phyloP scores from a whole-genome alignment of 2,113 vertebrate genomes.

The Petrocephalus microphthalmus region DNA sequence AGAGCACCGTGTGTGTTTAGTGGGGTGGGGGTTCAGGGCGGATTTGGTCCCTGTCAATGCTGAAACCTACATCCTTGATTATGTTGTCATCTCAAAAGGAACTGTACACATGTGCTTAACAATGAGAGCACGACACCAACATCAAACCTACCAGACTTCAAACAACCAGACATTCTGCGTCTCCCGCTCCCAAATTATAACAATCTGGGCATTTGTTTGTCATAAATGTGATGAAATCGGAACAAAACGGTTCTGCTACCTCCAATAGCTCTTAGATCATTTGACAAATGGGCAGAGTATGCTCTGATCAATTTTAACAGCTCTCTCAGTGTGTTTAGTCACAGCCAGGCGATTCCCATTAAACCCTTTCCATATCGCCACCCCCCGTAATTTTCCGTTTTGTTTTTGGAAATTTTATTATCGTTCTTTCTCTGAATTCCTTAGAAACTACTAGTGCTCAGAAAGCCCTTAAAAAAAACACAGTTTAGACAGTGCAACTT shows the following conservation, averaged over 20 bases:
- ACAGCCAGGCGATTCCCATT: slow-evolving; percentile 4
- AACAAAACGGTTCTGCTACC: background rate
- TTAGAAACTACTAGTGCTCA: background rate
- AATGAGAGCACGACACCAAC: background rate
- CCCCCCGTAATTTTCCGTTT: background rate
- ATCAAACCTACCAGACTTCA: background rate
- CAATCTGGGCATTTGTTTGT: background rate
- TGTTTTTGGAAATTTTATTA: slow-evolving; percentile 1
- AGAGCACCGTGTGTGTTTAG: no score
- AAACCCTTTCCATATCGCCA: background rate
- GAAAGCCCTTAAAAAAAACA: no score
- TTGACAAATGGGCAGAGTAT: background rate
- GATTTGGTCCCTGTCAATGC: background rate
- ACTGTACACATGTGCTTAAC: background rate
- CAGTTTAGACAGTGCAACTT: background rate
- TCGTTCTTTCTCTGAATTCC: background rate
- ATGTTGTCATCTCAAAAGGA: background rate
- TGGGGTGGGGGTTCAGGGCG: background rate
- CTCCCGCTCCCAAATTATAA: background rate
- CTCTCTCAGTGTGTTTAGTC: slow-evolving; percentile 6
- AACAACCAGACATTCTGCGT: background rate
- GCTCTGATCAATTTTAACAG: slow-evolving; percentile 1
- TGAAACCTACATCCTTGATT: background rate
- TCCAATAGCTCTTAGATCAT: background rate
- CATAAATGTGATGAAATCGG: background rate